Percentiles rank a stretch among this genome's conserved stretches.
These are phyloP conservation scores for Eumeta japonica DNA, from an alignment of 1,140 invertebrate species.

Conservation along the genomic window DNA sequence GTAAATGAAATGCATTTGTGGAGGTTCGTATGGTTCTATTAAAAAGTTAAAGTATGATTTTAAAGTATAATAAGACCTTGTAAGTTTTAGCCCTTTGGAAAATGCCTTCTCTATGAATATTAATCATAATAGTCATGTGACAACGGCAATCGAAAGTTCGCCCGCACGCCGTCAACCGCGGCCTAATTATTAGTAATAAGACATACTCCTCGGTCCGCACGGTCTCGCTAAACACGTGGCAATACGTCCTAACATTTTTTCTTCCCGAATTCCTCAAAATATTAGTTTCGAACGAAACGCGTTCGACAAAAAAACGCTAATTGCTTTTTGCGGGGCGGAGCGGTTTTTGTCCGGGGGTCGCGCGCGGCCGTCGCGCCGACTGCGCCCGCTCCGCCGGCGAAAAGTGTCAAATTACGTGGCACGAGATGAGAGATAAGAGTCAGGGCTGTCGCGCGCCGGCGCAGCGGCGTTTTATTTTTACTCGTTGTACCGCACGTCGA, in stretches of 20 bases:
- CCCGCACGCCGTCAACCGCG: too few species aligned
- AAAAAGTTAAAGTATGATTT: too few species aligned
- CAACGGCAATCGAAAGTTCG: too few species aligned
- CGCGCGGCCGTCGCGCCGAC: too few species aligned
- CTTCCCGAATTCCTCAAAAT: slow-evolving; percentile 40
- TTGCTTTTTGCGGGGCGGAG: slow-evolving; percentile 44
- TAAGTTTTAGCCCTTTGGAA: too few species aligned
- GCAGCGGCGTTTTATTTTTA: too few species aligned
- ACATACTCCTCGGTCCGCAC: slow-evolving; percentile 41
- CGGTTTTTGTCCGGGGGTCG: not conserved
- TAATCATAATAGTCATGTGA: too few species aligned
- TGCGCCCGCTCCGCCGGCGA: slow-evolving; percentile 51
- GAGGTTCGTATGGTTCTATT: too few species aligned
- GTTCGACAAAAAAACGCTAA: slow-evolving; percentile 44
- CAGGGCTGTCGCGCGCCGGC: slow-evolving; percentile 31
- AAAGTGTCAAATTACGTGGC: slow-evolving; percentile 56
- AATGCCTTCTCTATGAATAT: too few species aligned
- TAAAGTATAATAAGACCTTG: too few species aligned
- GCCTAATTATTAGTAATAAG: slow-evolving; percentile 55
- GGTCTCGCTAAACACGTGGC: slow-evolving; percentile 48
- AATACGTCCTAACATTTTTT: slow-evolving; percentile 21
- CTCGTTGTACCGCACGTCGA: too few species aligned
- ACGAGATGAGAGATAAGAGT: slow-evolving; percentile 45
- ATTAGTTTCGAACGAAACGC: slow-evolving; percentile 43
- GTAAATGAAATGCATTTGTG: too few species aligned